Evolutionary conservation across 2,113 vertebrate genomes (phyloP), one percentile per base, ranked within the genome.

Genomic region (Fukomys damarensis): DNA sequence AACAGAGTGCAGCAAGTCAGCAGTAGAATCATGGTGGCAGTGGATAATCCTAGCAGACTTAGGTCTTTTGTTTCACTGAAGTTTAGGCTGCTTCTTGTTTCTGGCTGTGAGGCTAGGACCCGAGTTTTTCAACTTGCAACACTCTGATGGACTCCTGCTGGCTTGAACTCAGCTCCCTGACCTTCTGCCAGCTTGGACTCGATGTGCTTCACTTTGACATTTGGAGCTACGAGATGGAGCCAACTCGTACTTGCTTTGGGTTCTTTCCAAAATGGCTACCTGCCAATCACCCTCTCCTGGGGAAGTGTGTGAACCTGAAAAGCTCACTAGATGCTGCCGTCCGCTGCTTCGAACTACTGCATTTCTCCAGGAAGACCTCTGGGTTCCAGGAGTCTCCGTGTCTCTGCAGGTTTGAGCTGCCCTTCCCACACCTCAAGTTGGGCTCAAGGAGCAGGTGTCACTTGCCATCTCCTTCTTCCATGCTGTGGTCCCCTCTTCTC

Each of bases 401-500:
- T 7, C 9, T n/a, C 66, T n/a, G 35, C 17, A 68, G 35, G 6
- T 20, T 68, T 17, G 19, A 20, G 35, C 16, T 68, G 6, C 2
- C 17, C 16, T 17, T 68, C 16, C 6, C 66, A n/a, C 6, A 32
- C 32, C 17, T 7, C n/a, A 35, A 38, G 19, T 35, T 17, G 35
- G 16, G 66, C 66, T 68, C 35, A n/a, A 6, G 65, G 28, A 66
- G 32, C 1, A 38, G 20, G 16, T 1, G 1, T n/a, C n/a, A 8
- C 19, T 4, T 20, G 1, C 35, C 19, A 3, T 17, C 66, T 70
- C 17, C 19, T 0, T 19, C 16, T 17, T 68, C 5, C 35, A n/a
- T 2, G n/a, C 0, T 19, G 35, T n/a, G 7, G 1, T 38, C 19
- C 7, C 66, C 20, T 38, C n/a, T 38, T 20, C 20, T 1, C 35